Evolutionary conservation across 2,113 vertebrate species (phyloP).

Genomic region (Percina caprodes): DNA sequence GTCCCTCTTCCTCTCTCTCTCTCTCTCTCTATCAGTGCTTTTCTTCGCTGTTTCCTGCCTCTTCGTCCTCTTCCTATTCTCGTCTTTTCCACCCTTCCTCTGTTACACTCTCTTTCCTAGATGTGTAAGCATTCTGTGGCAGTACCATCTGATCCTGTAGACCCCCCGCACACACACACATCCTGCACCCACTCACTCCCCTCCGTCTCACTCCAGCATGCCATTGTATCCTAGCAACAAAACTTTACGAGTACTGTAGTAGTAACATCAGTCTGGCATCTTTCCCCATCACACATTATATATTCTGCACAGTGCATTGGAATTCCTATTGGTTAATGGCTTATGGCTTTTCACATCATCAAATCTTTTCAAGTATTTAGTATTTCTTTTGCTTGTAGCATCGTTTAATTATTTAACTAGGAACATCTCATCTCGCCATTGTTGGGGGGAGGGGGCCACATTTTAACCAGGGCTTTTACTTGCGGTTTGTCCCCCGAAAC

Average conservation of each 20-base stretch:
- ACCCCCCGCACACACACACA: not conserved
- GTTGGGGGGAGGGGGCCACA: no score
- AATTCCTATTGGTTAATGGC: constrained; percentile 14
- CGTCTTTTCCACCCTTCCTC: not conserved
- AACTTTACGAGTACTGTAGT: constrained; percentile 60
- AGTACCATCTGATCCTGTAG: constrained; percentile 36
- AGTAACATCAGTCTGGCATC: constrained; percentile 45
- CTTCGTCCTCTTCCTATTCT: not conserved
- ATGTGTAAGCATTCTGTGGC: constrained; percentile 65
- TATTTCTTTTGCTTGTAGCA: not conserved
- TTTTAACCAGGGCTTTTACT: no score
- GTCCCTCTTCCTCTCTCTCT: not conserved
- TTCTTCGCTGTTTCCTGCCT: not conserved
- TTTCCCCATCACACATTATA: constrained; percentile 17
- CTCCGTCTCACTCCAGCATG: constrained; percentile 42
- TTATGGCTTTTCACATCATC: not conserved
- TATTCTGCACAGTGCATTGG: constrained; percentile 13
- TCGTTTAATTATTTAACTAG: not conserved
- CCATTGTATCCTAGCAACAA: constrained; percentile 73
- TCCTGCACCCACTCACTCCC: constrained; percentile 2
- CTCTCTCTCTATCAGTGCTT: not conserved
- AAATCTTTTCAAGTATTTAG: not conserved
- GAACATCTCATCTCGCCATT: not conserved
- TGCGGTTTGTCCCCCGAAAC: no score
- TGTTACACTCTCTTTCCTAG: constrained; percentile 13